A percentile compares a stretch with the other conserved stretches of the same genome.
Conservation (phyloP, 2,113 vertebrate genomes). For the Zapornia atra region DNA sequence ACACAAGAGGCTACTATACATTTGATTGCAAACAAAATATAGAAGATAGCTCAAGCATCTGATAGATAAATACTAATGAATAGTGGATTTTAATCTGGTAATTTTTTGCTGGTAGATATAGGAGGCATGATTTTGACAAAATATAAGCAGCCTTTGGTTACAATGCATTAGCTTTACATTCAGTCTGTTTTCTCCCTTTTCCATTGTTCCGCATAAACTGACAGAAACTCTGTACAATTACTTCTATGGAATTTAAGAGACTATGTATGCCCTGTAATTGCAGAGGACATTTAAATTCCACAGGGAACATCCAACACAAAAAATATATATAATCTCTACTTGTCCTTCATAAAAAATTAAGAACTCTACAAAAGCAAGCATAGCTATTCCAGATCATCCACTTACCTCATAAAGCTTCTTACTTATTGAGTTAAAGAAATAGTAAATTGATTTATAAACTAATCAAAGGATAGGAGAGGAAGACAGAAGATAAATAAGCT, state of each 20-base stretch:
- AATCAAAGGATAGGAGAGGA: not conserved
- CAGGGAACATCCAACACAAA: not conserved
- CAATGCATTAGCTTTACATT: not conserved
- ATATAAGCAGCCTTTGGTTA: not conserved
- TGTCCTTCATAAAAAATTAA: not conserved
- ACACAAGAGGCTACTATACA: not conserved
- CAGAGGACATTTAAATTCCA: not conserved
- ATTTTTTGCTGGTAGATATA: not conserved
- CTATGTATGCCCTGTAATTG: not conserved
- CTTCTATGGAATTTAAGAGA: not conserved
- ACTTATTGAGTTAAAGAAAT: not conserved
- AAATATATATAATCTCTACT: not conserved
- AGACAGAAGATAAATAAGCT: not conserved
- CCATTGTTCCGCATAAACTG: not conserved
- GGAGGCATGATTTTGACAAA: not conserved
- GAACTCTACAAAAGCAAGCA: not conserved
- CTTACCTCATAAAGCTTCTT: not conserved
- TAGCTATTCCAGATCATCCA: not conserved
- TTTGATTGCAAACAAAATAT: not conserved
- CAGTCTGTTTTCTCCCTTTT: not conserved
- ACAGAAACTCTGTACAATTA: not conserved
- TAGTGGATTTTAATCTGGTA: not conserved
- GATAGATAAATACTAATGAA: not conserved
- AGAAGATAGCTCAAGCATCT: not conserved
- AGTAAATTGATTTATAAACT: not conserved